Percentiles rank a stretch among this genome's conserved stretches.
Evolutionary conservation across 2,888 invertebrate species (phyloP).

Genomic region (Strigamia crassipes): DNA sequence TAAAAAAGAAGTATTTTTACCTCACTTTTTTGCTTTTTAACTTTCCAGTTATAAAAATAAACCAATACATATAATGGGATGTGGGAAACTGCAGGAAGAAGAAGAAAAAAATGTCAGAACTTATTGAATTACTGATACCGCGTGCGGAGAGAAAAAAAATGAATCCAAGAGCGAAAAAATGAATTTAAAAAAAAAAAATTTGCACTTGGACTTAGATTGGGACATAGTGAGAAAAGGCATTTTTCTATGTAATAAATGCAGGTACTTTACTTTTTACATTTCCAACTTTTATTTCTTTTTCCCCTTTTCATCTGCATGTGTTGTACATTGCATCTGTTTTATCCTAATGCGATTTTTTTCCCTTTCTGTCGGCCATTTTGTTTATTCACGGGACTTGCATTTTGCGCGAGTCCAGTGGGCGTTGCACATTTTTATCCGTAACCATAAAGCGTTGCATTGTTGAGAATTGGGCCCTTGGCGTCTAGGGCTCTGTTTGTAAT

Average conservation of each 20-base stretch:
- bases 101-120: not conserved
- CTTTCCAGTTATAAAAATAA: not conserved
- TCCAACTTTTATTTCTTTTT: constrained; percentile 14
- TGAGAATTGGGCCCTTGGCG: constrained; percentile 37
- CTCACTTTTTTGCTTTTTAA: not conserved
- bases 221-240: constrained; percentile 22
- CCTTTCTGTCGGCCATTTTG: constrained; percentile 14
- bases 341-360: constrained; percentile 13
- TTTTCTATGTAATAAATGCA: constrained; percentile 25
- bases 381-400: not conserved
- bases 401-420: not conserved
- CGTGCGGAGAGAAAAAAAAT: not conserved
- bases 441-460: constrained; percentile 40
- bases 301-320: not conserved
- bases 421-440: constrained; percentile 29
- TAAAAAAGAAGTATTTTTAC: too few species aligned
- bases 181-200: not conserved
- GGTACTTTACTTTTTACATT: not conserved
- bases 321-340: constrained; percentile 29
- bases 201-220: constrained; percentile 9
- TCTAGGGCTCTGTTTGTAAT: constrained; percentile 8
- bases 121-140: constrained; percentile 9
- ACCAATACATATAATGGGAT: not conserved
- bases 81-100: not conserved
- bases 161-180: not conserved